Conservation (phyloP, 2,113 vertebrate genomes). For the Heteronetta atricapilla region DNA sequence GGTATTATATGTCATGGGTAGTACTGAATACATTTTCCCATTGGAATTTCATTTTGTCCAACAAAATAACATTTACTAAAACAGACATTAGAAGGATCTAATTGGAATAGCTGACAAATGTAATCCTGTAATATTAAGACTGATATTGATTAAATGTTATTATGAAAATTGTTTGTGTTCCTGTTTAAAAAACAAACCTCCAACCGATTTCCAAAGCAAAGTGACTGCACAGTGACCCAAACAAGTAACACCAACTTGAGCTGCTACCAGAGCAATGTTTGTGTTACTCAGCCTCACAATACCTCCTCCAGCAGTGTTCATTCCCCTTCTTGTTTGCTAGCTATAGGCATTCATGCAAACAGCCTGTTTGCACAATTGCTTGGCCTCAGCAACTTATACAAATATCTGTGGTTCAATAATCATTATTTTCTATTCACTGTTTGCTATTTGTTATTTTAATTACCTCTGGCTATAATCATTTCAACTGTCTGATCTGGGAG, state of each 20-base stretch:
- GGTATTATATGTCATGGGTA: neutral
- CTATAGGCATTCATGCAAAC: neutral
- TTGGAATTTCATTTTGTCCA: neutral
- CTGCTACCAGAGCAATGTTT: neutral
- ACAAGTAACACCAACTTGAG: neutral
- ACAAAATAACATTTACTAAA: neutral
- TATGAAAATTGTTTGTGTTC: neutral
- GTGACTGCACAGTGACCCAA: accelerated
- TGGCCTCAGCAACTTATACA: neutral
- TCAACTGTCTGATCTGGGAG: neutral
- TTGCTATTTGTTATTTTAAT: slow-evolving; percentile 37
- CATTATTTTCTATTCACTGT: neutral
- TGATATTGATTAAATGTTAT: neutral
- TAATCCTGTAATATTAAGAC: neutral
- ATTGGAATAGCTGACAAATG: slow-evolving; percentile 21
- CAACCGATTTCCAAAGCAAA: neutral
- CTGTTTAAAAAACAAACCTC: neutral
- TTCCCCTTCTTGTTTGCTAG: neutral
- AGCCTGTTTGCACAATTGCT: neutral
- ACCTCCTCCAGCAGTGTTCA: neutral
- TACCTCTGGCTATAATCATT: neutral
- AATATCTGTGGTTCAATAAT: neutral
- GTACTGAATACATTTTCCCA: neutral
- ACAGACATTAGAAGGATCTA: neutral
- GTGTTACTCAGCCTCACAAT: neutral